Evolutionary conservation across 2,888 invertebrate species (phyloP).

Genomic region (Chymomyza fuscimana): DNA sequence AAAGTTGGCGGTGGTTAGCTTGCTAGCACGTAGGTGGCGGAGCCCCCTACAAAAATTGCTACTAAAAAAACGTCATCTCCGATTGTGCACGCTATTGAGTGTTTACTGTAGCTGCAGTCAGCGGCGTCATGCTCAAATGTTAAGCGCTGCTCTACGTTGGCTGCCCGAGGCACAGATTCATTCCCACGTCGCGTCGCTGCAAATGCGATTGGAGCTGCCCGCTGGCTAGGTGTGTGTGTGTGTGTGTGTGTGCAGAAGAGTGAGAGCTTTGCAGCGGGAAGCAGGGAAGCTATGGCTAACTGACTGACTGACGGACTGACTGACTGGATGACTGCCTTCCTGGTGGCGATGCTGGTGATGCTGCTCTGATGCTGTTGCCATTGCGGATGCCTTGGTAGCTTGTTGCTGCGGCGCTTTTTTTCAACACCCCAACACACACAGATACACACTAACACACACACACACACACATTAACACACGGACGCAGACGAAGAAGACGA

Average conservation of each 20-base stretch:
- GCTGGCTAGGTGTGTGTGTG: not conserved
- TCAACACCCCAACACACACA: conserved; percentile 42
- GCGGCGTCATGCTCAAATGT: not conserved
- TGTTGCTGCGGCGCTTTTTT: conserved; percentile 10
- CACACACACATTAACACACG: not conserved
- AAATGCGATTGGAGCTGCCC: not conserved
- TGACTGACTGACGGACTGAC: not conserved
- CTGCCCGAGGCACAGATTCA: conserved; percentile 1
- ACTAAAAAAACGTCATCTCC: too few relatives aligned
- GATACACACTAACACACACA: conserved; percentile 22
- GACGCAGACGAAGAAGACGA: not conserved
- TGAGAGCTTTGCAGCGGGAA: conserved; percentile 2
- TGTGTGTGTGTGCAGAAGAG: conserved; percentile 3
- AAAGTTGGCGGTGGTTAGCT: too few relatives aligned
- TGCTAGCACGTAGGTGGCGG: too few relatives aligned
- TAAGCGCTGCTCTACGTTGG: not conserved
- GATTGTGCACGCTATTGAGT: conserved; percentile 6
- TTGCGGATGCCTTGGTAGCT: conserved; percentile 24
- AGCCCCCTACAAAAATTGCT: too few relatives aligned
- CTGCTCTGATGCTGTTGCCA: conserved; percentile 22
- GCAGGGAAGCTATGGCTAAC: not conserved
- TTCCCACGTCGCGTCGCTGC: conserved; percentile 31
- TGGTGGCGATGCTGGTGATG: not conserved
- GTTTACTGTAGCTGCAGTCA: conserved; percentile 4
- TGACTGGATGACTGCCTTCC: not conserved